Conservation (phyloP, 2,888 invertebrate species). For the Epsilonema sp. region DNA sequence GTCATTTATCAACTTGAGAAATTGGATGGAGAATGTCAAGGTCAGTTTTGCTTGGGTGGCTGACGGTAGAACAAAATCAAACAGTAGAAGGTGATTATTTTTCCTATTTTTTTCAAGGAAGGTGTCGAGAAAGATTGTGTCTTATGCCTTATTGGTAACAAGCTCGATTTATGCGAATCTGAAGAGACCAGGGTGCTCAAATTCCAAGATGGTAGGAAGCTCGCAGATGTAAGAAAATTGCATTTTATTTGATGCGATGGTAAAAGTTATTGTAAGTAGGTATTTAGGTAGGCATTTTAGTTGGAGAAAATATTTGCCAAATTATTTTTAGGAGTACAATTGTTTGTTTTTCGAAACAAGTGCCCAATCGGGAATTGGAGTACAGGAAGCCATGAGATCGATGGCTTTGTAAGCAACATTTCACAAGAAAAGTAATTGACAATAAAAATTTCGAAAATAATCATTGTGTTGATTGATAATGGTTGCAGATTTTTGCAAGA, state of each 20-base stretch:
- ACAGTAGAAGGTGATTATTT: too few species aligned
- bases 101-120: conserved; percentile 19
- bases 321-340: conserved; percentile 33
- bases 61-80: too few species aligned
- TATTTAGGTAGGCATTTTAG: too few species aligned
- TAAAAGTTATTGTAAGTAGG: too few species aligned
- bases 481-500: conserved; percentile 21
- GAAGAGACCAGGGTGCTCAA: conserved; percentile 29
- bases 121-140: conserved; percentile 34
- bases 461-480: background rate
- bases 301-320: too few species aligned
- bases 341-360: conserved; percentile 37
- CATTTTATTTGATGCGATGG: too few species aligned
- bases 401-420: conserved; percentile 34
- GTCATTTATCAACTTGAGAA: conserved; percentile 36
- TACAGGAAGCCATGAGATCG: conserved; percentile 32
- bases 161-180: conserved; percentile 35
- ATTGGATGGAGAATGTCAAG: conserved; percentile 35
- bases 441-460: too few species aligned
- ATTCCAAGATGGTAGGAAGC: conserved; percentile 31
- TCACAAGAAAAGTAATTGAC: background rate
- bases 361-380: conserved; percentile 34
- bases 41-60: conserved; percentile 14
- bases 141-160: conserved; percentile 38
- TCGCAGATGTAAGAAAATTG: conserved; percentile 33